Base-by-base conservation (phyloP, 2,888 invertebrate species). In the Drosophila rubida region DNA sequence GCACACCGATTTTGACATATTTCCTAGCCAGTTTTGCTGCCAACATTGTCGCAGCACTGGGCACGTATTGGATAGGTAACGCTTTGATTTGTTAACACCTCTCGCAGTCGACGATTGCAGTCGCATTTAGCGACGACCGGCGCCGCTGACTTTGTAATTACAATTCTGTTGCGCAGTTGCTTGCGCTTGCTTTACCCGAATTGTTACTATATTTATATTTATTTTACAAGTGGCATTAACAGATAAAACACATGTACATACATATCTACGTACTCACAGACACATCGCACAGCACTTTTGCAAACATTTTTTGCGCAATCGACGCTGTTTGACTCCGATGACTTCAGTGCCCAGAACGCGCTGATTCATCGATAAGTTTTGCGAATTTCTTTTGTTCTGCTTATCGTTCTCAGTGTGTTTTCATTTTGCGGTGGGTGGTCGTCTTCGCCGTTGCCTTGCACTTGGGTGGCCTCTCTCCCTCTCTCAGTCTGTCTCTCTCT, bases 131-230 rank as follows among this genome's bases (percentile, higher is more conserved):
- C 23, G 14, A 35, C 23, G 14, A 23, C 46, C 49, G 59, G 42
- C 64, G 62, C 57, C 57, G 68, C 58, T 78, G 68, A 69, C 66
- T 78, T 77, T 80, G 67, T 65, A 71, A 66, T 83, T 85, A 64
- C n/a, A 32, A 32, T 71, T 78, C 60, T 71, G 71, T 74, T 82
- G 82, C 82, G 86, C 80, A 86, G 86, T 82, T 79, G 48, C 22
- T 45, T 35, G 27, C 7, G 19, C 14, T 41, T 30, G 53, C 22
- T 48, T 19, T 42, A 37, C 37, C 54, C 66, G 35, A 50, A 65
- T 75, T 66, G 49, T 51, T 50, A 25, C 25, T 68, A 54, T 51
- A 67, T 54, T 66, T 42, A n/a, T 61, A 55, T 74, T 62, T 75
- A 62, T 80, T 70, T 55, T 71, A 59, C 75, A 75, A 23, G 57